Conservation (phyloP, 2,888 invertebrate genomes). For the Odontothrips loti region DNA sequence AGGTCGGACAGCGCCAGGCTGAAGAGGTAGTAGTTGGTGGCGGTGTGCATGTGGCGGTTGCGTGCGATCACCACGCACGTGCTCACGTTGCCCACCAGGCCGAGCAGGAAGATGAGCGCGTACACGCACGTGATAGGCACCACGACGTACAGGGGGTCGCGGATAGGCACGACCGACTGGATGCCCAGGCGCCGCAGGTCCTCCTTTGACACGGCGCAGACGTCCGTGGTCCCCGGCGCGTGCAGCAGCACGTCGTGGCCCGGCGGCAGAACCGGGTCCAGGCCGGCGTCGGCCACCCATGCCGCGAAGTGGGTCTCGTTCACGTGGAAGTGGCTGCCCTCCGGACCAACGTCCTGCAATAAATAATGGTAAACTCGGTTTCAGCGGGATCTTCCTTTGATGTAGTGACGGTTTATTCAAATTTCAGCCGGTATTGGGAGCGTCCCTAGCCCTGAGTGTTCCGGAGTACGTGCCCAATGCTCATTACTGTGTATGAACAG, state of each 20-base stretch:
- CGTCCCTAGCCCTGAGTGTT: too few relatives aligned
- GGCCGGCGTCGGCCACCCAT: neutral
- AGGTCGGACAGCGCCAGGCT: constrained; percentile 74
- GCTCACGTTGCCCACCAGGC: constrained; percentile 71
- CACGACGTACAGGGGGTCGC: constrained; percentile 58
- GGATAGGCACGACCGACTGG: constrained; percentile 36
- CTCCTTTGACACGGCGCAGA: constrained; percentile 15
- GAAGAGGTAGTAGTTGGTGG: constrained; percentile 78
- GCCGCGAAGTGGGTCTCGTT: constrained; percentile 23
- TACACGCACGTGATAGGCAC: constrained; percentile 66
- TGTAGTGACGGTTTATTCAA: too few relatives aligned
- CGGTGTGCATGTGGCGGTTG: constrained; percentile 77
- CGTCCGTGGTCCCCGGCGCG: neutral
- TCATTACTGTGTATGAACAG: too few relatives aligned
- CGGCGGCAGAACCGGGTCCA: neutral
- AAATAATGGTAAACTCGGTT: neutral
- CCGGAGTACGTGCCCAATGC: too few relatives aligned
- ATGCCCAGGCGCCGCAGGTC: neutral
- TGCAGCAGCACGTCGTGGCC: neutral
- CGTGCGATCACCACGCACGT: constrained; percentile 73
- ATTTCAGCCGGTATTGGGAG: too few relatives aligned
- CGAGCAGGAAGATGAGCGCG: constrained; percentile 64
- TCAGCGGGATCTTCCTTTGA: neutral
- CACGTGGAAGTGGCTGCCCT: constrained; percentile 11
- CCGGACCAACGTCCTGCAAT: constrained; percentile 6